Evolutionary conservation across 2,888 invertebrate species (phyloP).

Genomic region (Archips xylosteana): DNA sequence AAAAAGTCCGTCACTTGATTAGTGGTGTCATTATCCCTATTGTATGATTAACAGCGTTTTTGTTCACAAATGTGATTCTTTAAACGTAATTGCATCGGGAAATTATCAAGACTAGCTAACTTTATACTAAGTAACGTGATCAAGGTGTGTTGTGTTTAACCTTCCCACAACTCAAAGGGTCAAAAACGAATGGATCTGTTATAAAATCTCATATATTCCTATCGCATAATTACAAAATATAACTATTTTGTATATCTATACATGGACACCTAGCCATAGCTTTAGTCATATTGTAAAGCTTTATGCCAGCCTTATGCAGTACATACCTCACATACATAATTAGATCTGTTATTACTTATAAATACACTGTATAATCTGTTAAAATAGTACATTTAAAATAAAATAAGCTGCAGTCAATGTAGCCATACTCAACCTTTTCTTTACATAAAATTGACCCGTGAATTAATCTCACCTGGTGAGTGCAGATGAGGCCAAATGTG

Average conservation of each 20-base stretch:
- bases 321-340: constrained; percentile 59
- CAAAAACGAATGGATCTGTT: constrained; percentile 38
- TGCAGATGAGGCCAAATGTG: too few species aligned
- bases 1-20: too few species aligned
- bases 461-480: too few species aligned
- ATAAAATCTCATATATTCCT: constrained; percentile 41
- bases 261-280: constrained; percentile 28
- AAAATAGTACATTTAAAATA: background rate
- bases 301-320: constrained; percentile 60
- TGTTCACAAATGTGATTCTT: too few species aligned
- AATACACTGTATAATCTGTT: background rate
- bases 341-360: constrained; percentile 19
- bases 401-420: background rate
- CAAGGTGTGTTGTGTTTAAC: background rate
- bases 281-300: constrained; percentile 56
- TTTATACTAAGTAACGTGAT: too few species aligned
- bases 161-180: background rate
- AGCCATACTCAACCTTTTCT: too few species aligned
- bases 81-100: too few species aligned
- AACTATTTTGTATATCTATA: constrained; percentile 42
- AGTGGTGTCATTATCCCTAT: too few species aligned
- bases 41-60: too few species aligned
- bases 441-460: too few species aligned
- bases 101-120: too few species aligned
- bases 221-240: constrained; percentile 32